A percentile compares a stretch with the other conserved stretches of the same genome.
Conservation (phyloP, 2,797 vertebrate species). For the Tragopan temminckii region DNA sequence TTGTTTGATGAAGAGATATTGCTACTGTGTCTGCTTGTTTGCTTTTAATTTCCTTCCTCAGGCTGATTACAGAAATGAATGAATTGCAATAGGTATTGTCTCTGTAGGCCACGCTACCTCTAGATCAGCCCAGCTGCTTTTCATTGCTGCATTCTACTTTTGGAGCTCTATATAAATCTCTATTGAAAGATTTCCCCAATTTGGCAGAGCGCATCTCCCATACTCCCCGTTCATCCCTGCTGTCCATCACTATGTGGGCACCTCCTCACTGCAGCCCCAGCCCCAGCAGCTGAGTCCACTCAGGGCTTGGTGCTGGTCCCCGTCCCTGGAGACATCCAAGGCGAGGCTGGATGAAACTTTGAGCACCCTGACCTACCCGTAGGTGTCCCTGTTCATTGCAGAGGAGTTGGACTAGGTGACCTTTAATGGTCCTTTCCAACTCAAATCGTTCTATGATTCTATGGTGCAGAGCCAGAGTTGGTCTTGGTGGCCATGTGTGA, state of each 20-base stretch:
- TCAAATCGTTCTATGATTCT: too few species aligned
- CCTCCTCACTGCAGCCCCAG: accelerated
- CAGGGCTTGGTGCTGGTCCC: neutral
- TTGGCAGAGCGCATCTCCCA: neutral
- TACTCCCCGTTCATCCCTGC: accelerated
- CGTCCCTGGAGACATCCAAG: too few species aligned
- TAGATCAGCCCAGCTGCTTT: neutral
- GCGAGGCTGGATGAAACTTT: too few species aligned
- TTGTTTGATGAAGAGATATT: conserved; percentile 17
- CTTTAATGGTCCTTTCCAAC: too few species aligned
- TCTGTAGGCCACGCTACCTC: neutral
- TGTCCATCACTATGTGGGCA: accelerated
- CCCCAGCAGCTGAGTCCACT: too few species aligned
- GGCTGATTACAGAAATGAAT: neutral
- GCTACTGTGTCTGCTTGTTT: conserved; percentile 5
- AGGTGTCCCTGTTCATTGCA: too few species aligned
- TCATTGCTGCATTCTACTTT: neutral
- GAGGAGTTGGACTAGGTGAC: too few species aligned
- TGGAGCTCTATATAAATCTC: neutral
- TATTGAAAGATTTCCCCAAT: accelerated
- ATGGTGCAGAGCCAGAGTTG: accelerated
- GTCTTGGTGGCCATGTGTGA: neutral
- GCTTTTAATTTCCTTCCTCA: conserved; percentile 31
- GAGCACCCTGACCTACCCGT: too few species aligned
- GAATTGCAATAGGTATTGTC: neutral